Evolutionary conservation across 2,113 vertebrate species (phyloP), one percentile per base, ranked within the genome.

Genomic region (Lamprologus tigripictilis): DNA sequence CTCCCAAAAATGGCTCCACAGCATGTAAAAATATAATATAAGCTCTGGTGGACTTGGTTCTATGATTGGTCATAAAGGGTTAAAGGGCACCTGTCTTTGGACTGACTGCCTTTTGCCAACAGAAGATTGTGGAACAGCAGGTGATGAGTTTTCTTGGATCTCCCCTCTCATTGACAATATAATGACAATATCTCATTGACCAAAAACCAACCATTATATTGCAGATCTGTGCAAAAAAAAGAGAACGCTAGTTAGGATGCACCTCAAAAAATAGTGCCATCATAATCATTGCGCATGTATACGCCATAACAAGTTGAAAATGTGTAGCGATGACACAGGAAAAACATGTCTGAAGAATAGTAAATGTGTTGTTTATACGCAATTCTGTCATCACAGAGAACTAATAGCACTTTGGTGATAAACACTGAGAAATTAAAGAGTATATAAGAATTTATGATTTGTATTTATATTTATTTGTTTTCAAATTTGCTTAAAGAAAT

Each of bases 211-310:
- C 37, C 2, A 1, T 4, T 31, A 31, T 17, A 47, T 49, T 47
- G 23, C 42, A 49, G 42, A 17, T 76, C 23, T 76, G 9, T 28
- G 6, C 23, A 76, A 76, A 31, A 45, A 17, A 19, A 11, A 26
- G 57, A 76, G 9, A 47, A 0, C 0, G 3, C 23, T 31, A 8
- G 23, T 45, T 26, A 26, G 21, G 21, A 45, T 26, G 68, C 0
- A 47, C 14, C 9, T 28, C 7, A 19, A 76, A 76, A 14, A 45
- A 28, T 11, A 76, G 40, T 17, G 0, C 23, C 40, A 76, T 28
- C 68, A 45, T 76, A 19, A 45, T 9, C 8, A 73, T 45, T 45
- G 33, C 2, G 1, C 40, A 28, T 28, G 3, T 28, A 2, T 28
- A 16, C 2, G 0, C 23, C 23, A 11, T 47, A 49, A 76, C 42